These are phyloP conservation scores for Bombycilla garrulus DNA, from an alignment of 2,113 vertebrate species.

Conservation along the genomic window DNA sequence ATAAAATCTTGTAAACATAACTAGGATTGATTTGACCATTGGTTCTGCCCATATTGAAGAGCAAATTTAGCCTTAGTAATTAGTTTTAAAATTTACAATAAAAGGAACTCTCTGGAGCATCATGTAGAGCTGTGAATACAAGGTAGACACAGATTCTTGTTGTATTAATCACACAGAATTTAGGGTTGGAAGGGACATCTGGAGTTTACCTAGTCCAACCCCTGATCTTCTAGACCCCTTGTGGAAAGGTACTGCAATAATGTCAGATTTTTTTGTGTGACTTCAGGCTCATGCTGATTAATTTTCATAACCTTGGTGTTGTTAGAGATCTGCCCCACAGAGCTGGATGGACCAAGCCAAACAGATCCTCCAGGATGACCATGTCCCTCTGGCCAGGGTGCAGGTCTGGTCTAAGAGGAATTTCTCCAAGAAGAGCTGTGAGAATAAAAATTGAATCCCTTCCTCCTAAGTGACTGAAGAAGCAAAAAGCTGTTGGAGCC, in stretches of 20 bases:
- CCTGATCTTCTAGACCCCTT: not conserved
- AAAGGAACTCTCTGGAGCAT: not conserved
- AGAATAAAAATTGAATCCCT: not conserved
- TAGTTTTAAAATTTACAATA: not conserved
- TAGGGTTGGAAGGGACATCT: not conserved
- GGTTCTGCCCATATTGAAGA: not conserved
- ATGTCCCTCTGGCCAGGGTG: not conserved
- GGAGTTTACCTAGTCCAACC: not conserved
- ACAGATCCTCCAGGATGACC: not conserved
- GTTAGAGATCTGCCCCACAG: not conserved
- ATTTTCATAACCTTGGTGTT: not conserved
- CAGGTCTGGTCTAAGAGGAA: fast-evolving
- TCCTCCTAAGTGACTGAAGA: not conserved
- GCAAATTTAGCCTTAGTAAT: not conserved
- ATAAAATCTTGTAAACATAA: not conserved
- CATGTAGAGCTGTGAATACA: not conserved
- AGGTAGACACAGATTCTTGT: not conserved
- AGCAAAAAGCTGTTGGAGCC: not conserved
- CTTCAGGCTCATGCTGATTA: not conserved
- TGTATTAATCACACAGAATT: not conserved
- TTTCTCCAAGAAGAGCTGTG: not conserved
- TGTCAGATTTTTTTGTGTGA: not conserved
- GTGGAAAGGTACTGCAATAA: not conserved
- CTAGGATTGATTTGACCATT: not conserved
- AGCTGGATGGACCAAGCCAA: not conserved